Base-by-base conservation (phyloP, 2,113 vertebrate genomes). In the Prinia subflava region DNA sequence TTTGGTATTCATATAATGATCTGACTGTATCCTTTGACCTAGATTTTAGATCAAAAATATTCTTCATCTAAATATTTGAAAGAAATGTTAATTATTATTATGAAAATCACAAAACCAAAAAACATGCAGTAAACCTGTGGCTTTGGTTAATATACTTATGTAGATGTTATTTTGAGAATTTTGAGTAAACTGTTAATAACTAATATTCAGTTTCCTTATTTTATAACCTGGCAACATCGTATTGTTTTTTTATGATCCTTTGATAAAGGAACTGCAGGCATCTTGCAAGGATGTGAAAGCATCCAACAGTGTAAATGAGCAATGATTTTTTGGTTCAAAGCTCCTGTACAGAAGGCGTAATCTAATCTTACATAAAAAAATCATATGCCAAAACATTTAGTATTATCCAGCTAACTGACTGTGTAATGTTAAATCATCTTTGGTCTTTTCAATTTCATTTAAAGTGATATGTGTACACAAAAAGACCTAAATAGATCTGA, bases 371-470 rank as follows among this genome's bases (percentile, higher is more conserved):
- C 0, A 1, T 87, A 89, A 94, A 90, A 90, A 94, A 91, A 68
- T 68, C 87, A 76, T 79, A 82, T 93, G 90, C 95, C 95, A 96
- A 93, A 96, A 93, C 74, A 15, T 92, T 78, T 94, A 91, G 84
- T 83, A 46, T 95, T 96, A 91, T 63, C 84, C 84, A 73, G 19
- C 57, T 92, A 63, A 88, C 91, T 87, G 89, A 86, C 75, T 95
- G 90, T 91, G 87, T 73, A 90, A 83, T 94, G 82, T 79, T 82
- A 82, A 96, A 85, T 95, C 56, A n/a, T 85, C 91, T 87, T 87
- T 91, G 49, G 64, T 70, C 93, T 92, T 67, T 95, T 89, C 84
- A 92, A 44, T 89, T 96, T 57, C 62, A 81, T 64, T 96, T 92
- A 77, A 81, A 89, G 56, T 89, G 69, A 87, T 91, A 92, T 53